A percentile compares a stretch with the other conserved stretches of the same genome.
phyloP scores from a whole-genome alignment of 2,797 vertebrate genomes.

The Cottoperca gobio region DNA sequence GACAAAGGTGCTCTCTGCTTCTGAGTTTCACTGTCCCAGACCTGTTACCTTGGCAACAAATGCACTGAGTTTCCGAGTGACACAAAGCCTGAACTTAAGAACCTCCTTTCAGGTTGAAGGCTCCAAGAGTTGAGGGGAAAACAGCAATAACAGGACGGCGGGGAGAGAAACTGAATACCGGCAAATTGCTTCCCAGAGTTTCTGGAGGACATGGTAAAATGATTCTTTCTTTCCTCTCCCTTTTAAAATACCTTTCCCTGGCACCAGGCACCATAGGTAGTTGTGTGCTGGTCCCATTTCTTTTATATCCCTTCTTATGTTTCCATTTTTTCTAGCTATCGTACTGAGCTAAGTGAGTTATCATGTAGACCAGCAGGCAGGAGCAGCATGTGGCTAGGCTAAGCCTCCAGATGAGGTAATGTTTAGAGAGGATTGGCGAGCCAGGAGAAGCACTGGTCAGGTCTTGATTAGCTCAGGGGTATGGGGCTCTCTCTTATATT shows the following conservation, averaged over 20 bases:
- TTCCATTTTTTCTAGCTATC: constrained; percentile 53
- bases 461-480: constrained; percentile 80
- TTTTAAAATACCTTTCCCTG: constrained; percentile 78
- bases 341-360: constrained; percentile 76
- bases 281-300: constrained; percentile 60
- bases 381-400: constrained; percentile 69
- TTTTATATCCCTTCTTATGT: constrained; percentile 68
- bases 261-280: constrained; percentile 72
- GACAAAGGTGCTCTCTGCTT: constrained; percentile 71
- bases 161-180: constrained; percentile 79
- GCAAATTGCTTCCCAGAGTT: constrained; percentile 80
- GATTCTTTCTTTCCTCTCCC: constrained; percentile 76
- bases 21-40: constrained; percentile 74
- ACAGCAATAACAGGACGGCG: constrained; percentile 78
- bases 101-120: constrained; percentile 74
- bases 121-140: constrained; percentile 75
- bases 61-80: constrained; percentile 81
- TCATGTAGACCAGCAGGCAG: constrained; percentile 69
- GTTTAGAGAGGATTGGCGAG: constrained; percentile 66
- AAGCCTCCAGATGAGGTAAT: constrained; percentile 79
- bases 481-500: constrained; percentile 76
- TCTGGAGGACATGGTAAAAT: constrained; percentile 79
- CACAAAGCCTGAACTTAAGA: constrained; percentile 77
- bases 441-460: constrained; percentile 68
- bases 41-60: constrained; percentile 79